Base-by-base conservation (phyloP, 2,113 vertebrate species). In the Haemorhous mexicanus region DNA sequence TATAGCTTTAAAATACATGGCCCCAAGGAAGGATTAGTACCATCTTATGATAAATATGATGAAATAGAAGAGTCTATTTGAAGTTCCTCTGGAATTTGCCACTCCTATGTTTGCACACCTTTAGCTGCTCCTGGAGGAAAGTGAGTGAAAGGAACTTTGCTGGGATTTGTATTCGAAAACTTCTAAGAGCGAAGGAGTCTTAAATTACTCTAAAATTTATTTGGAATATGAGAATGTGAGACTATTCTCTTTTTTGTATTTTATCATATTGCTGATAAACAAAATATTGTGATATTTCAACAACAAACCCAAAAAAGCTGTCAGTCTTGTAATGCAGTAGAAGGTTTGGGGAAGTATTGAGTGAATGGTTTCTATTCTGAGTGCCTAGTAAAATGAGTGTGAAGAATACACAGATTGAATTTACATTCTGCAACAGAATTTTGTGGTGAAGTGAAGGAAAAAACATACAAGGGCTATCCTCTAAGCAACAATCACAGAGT, bases 41-140 rank as follows among this genome's bases (percentile, higher is more conserved):
- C 53, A 76, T 91, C 12, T 55, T 81, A 74, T 56, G 63, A 87
- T 92, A 90, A 91, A 86, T 74, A 58, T 62, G 83, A 89, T 94
- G 80, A 91, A 94, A 85, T 78, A 91, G 77, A 89, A 92, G 80
- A 64, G 83, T 88, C 72, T 93, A 67, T 91, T 96, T 97, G 92
- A 97, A 95, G 90, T 95, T 95, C 39, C 61, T 86, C 49, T 96
- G 95, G 95, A 89, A 94, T 97, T 79, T 96, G 88, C 94, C 90
- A 92, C 92, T 91, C 95, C 84, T 92, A 27, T 94, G 52, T 92
- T 93, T 94, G 64, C 69, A 83, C 63, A 90, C 62, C 69, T 88
- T 78, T 53, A 95, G 55, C 72, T 84, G 26, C 30, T 84, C 52
- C 52, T 61, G 44, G 35, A 93, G 50, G 30, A 93, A 94, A 74